phyloP scores from a whole-genome alignment of 2,888 invertebrate species.

The Homarus gammarus region DNA sequence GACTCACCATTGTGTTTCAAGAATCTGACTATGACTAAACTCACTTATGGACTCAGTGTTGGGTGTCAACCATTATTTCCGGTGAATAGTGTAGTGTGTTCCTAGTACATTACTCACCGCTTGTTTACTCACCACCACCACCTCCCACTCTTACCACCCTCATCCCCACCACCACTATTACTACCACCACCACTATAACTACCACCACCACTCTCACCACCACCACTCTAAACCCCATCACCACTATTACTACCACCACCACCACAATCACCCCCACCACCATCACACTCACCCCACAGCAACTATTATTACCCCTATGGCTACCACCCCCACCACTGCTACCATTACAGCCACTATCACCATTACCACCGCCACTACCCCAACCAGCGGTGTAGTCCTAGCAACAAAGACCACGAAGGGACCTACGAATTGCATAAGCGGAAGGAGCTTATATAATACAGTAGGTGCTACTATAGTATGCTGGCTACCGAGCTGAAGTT shows the following conservation, averaged over 20 bases:
- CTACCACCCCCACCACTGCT: not conserved
- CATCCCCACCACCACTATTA: no score
- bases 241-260: slow-evolving; percentile 15
- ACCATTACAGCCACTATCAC: not conserved
- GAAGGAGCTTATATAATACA: no score
- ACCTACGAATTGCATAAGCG: no score
- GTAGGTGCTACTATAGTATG: no score
- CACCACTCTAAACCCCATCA: slow-evolving; percentile 1
- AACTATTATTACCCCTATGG: not conserved
- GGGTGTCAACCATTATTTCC: no score
- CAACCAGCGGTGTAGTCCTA: no score
- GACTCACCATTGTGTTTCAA: no score
- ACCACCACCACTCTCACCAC: not conserved
- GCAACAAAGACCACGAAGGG: no score
- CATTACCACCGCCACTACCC: slow-evolving; percentile 24
- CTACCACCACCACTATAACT: not conserved
- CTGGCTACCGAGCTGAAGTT: no score
- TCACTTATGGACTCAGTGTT: no score
- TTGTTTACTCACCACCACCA: not conserved
- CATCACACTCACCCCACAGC: not conserved
- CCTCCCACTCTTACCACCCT: not conserved
- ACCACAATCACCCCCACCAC: not conserved
- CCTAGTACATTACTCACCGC: not conserved
- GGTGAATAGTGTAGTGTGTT: not conserved
- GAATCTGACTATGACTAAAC: no score